These are phyloP conservation scores for Sandelia bainsii DNA, from an alignment of 2,797 vertebrate genomes.

Conservation along the genomic window DNA sequence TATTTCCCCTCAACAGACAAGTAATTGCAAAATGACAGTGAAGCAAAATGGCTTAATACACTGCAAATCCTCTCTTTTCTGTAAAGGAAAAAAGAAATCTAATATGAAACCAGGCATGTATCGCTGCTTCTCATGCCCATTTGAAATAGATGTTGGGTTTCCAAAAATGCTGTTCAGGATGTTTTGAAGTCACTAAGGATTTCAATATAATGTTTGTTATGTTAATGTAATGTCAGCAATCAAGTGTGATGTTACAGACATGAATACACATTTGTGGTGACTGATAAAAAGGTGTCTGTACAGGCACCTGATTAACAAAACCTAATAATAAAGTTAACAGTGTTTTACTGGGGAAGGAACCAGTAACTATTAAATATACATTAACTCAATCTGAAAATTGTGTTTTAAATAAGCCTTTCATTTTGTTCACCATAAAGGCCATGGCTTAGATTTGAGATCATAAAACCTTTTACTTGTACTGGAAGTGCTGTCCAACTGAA, in stretches of 20 bases:
- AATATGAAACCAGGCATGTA: slow-evolving; percentile 40
- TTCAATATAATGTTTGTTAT: slow-evolving; percentile 13
- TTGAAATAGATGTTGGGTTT: slow-evolving; percentile 38
- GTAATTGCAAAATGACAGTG: slow-evolving; percentile 78
- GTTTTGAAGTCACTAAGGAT: slow-evolving; percentile 38
- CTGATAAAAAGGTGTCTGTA: neutral
- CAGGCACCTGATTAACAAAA: neutral
- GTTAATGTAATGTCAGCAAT: slow-evolving; percentile 3
- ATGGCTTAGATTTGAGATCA: slow-evolving; percentile 30
- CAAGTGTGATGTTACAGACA: slow-evolving; percentile 20
- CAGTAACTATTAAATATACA: slow-evolving; percentile 8
- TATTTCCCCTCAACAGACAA: slow-evolving; percentile 70
- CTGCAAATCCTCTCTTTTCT: slow-evolving; percentile 68
- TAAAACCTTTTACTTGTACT: slow-evolving; percentile 47
- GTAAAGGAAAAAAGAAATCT: slow-evolving; percentile 21
- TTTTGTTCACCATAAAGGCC: slow-evolving; percentile 19
- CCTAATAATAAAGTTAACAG: neutral
- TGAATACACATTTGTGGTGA: slow-evolving; percentile 11
- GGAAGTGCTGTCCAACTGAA: slow-evolving; percentile 41
- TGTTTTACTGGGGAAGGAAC: slow-evolving; percentile 20
- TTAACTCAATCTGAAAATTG: slow-evolving; percentile 22
- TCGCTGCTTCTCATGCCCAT: slow-evolving; percentile 33
- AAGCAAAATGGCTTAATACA: slow-evolving; percentile 75
- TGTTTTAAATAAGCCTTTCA: slow-evolving; percentile 6
- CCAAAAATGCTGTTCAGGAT: neutral